Percentiles rank a stretch among this genome's conserved stretches.
Evolutionary conservation across 1,140 invertebrate species (phyloP).

Genomic region (Drosophila jambulina): DNA sequence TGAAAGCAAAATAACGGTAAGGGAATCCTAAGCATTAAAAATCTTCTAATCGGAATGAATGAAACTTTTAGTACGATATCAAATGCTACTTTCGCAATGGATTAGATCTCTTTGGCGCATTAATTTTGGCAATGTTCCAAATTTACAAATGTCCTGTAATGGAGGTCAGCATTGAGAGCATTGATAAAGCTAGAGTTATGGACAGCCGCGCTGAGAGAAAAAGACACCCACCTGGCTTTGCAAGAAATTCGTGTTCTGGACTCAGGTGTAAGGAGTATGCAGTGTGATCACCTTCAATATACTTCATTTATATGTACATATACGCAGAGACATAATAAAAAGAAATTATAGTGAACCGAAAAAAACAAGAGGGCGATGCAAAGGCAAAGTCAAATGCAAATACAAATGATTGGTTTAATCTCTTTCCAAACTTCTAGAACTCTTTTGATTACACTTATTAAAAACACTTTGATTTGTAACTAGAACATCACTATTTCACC

Average conservation of each 20-base stretch:
- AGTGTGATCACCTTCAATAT: constrained; percentile 62
- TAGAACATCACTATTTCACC: constrained; percentile 40
- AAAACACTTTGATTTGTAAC: constrained; percentile 25
- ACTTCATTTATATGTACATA: constrained; percentile 42
- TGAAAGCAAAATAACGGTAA: background rate
- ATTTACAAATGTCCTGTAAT: constrained; percentile 27
- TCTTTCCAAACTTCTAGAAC: constrained; percentile 29
- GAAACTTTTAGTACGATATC: constrained; percentile 5
- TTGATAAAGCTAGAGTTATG: constrained; percentile 39
- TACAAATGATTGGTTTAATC: constrained; percentile 8
- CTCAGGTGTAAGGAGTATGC: constrained; percentile 58
- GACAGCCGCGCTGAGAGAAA: constrained; percentile 19
- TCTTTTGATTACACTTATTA: constrained; percentile 20
- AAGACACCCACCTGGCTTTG: constrained; percentile 50
- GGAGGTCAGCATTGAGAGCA: constrained; percentile 23
- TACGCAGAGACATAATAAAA: constrained; percentile 47
- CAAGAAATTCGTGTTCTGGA: constrained; percentile 49
- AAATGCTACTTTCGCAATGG: constrained; percentile 27
- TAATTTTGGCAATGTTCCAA: constrained; percentile 20
- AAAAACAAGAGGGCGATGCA: constrained; percentile 19
- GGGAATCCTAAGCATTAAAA: background rate
- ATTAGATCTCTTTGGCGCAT: constrained; percentile 4
- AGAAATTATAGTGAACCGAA: constrained; percentile 46
- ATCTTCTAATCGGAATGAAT: constrained; percentile 6
- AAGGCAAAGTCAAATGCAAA: constrained; percentile 12